phyloP scores from a whole-genome alignment of 37 sponge, comb jelly and placozoan genomes.

The Trichoplax adhaerens region DNA sequence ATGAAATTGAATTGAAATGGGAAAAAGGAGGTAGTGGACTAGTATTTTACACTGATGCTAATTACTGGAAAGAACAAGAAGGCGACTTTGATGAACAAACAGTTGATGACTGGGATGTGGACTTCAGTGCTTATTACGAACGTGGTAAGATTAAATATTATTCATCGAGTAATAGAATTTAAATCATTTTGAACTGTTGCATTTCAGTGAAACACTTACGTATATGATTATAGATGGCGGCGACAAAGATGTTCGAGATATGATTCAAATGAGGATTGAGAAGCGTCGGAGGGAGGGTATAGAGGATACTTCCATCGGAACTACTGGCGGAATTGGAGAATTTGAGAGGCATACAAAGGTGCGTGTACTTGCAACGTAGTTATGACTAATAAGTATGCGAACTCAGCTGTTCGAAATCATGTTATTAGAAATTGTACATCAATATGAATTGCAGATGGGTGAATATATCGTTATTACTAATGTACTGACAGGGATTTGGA shows the following conservation, averaged over 20 bases:
- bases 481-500: slow-evolving; percentile 51
- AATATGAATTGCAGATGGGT: background rate
- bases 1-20: slow-evolving; percentile 85
- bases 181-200: background rate
- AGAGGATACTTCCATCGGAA: background rate
- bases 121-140: slow-evolving; percentile 56
- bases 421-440: background rate
- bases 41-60: slow-evolving; percentile 86
- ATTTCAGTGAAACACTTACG: background rate
- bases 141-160: slow-evolving; percentile 10
- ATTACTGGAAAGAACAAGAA: slow-evolving; percentile 69
- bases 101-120: slow-evolving; percentile 83
- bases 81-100: slow-evolving; percentile 66
- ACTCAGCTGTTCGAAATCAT: background rate
- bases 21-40: slow-evolving; percentile 88
- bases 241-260: slow-evolving; percentile 52
- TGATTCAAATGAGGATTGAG: slow-evolving; percentile 42
- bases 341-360: slow-evolving; percentile 71
- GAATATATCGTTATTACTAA: background rate
- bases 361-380: background rate
- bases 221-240: slow-evolving; percentile 21
- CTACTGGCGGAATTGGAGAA: slow-evolving; percentile 5
- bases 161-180: background rate
- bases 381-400: background rate
- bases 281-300: slow-evolving; percentile 28